A percentile compares a stretch with the other conserved stretches of the same genome.
Conservation (phyloP, 2,888 invertebrate species). For the Andrena trimmerana region DNA sequence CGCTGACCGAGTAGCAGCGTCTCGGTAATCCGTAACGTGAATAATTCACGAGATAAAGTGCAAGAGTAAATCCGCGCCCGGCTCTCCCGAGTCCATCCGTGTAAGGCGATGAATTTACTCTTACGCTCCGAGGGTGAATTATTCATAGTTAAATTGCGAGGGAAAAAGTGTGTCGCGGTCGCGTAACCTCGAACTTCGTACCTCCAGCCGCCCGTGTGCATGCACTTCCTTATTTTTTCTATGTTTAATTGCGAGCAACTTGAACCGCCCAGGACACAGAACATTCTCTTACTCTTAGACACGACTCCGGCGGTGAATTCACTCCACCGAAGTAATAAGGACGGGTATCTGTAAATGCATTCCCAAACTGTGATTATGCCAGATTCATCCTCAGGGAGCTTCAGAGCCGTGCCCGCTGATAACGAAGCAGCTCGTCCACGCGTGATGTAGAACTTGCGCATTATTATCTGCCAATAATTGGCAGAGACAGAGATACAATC, state of each 20-base stretch:
- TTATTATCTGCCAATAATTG: neutral
- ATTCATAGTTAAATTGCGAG: slow-evolving; percentile 51
- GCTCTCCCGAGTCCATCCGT: slow-evolving; percentile 11
- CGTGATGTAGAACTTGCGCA: neutral
- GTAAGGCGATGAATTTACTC: slow-evolving; percentile 50
- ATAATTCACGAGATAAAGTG: slow-evolving; percentile 52
- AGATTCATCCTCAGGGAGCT: too few species aligned
- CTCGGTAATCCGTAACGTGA: slow-evolving; percentile 43
- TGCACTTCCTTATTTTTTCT: neutral
- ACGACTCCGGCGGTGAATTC: too few species aligned
- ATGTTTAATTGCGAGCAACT: too few species aligned
- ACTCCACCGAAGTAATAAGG: too few species aligned
- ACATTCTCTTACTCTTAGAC: too few species aligned
- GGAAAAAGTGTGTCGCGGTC: slow-evolving; percentile 14
- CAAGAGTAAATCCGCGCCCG: slow-evolving; percentile 46
- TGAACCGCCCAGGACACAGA: too few species aligned
- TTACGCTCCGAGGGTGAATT: slow-evolving; percentile 45
- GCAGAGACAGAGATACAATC: neutral
- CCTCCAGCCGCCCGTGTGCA: too few species aligned
- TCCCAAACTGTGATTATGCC: too few species aligned
- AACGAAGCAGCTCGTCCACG: neutral
- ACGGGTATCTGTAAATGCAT: too few species aligned
- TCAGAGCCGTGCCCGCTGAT: neutral
- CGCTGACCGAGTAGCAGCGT: slow-evolving; percentile 14
- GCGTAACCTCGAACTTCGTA: slow-evolving; percentile 19